A percentile compares a stretch with the other conserved stretches of the same genome.
Conservation (phyloP, 2,888 invertebrate genomes). For the Penaeus monodon region DNA sequence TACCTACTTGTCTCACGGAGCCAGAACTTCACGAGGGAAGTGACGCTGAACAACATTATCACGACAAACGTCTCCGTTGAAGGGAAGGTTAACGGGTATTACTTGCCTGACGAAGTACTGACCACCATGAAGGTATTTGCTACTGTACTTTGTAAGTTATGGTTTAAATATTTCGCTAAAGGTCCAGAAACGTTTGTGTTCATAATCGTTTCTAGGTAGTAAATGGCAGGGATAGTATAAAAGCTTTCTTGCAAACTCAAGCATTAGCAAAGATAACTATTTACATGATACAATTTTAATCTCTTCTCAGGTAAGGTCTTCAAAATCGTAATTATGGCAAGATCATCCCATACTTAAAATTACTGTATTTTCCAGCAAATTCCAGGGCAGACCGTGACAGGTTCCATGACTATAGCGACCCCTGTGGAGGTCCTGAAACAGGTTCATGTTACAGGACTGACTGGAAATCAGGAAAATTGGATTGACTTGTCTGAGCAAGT, state of each 20-base stretch:
- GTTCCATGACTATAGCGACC: not conserved
- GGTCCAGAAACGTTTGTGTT: too few relatives aligned
- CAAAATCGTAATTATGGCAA: too few relatives aligned
- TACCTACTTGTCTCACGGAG: not conserved
- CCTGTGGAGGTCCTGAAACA: not conserved
- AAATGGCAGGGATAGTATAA: too few relatives aligned
- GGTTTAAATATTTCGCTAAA: too few relatives aligned
- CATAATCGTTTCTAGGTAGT: too few relatives aligned
- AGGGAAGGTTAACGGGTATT: constrained; percentile 4
- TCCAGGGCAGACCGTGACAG: not conserved
- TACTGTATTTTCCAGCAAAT: too few relatives aligned
- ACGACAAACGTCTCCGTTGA: not conserved
- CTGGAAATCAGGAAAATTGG: not conserved
- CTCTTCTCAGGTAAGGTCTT: too few relatives aligned
- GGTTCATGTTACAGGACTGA: not conserved
- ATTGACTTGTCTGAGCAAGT: not conserved
- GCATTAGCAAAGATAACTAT: too few relatives aligned
- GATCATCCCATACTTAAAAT: too few relatives aligned
- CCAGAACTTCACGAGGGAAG: not conserved
- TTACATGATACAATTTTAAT: too few relatives aligned
- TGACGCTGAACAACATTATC: not conserved
- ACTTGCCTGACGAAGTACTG: not conserved
- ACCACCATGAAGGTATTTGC: not conserved
- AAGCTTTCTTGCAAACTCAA: too few relatives aligned
- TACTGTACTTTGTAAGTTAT: not conserved